These are phyloP conservation scores for Harpalus rufipes DNA, from an alignment of 2,888 invertebrate species.

Conservation along the genomic window DNA sequence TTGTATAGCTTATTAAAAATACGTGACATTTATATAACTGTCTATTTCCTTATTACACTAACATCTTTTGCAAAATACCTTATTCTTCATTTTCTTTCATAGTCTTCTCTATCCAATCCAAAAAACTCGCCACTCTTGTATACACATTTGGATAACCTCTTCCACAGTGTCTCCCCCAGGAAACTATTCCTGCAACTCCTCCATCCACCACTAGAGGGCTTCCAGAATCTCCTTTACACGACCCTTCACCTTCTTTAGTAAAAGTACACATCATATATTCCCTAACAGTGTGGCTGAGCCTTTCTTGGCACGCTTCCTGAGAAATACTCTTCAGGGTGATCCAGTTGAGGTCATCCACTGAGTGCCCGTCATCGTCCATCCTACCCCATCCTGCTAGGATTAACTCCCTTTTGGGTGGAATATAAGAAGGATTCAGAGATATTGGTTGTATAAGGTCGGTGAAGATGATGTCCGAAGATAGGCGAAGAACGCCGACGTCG, in stretches of 20 bases:
- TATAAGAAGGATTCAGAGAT: background rate
- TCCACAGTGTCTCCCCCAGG: slow-evolving; percentile 80
- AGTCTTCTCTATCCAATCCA: slow-evolving; percentile 75
- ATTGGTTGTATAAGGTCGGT: slow-evolving; percentile 50
- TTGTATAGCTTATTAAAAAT: background rate
- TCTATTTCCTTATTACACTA: no score
- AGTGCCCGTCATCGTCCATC: slow-evolving; percentile 43
- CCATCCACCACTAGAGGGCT: slow-evolving; percentile 77
- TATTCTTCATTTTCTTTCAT: background rate
- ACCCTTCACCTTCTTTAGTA: slow-evolving; percentile 81
- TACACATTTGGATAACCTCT: slow-evolving; percentile 80
- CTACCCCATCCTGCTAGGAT: slow-evolving; percentile 51
- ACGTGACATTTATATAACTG: no score
- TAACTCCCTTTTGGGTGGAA: slow-evolving; percentile 9
- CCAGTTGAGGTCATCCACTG: slow-evolving; percentile 56
- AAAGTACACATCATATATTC: slow-evolving; percentile 81
- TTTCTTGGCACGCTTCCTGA: slow-evolving; percentile 23
- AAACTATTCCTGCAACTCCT: slow-evolving; percentile 78
- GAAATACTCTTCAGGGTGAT: slow-evolving; percentile 29
- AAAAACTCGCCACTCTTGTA: slow-evolving; percentile 77
- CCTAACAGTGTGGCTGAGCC: slow-evolving; percentile 73
- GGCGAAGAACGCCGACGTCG: slow-evolving; percentile 44
- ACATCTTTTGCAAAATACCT: no score
- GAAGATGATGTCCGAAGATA: slow-evolving; percentile 35
- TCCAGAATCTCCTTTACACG: slow-evolving; percentile 80